phyloP scores from a whole-genome alignment of 1,140 invertebrate species.

The Sarcophaga bullata region DNA sequence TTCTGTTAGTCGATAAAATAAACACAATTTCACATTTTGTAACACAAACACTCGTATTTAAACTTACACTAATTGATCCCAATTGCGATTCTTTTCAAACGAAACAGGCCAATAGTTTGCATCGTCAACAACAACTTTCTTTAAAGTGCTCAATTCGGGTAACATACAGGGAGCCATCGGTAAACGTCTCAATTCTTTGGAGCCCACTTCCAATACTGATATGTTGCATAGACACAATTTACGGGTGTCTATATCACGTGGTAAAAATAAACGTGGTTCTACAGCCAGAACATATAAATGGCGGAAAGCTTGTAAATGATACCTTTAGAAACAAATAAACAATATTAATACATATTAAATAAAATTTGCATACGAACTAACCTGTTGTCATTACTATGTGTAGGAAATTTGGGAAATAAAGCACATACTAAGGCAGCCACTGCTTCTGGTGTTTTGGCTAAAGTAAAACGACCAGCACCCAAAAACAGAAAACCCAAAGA shows the following conservation, averaged over 20 bases:
- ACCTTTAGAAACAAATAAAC: conserved; percentile 60
- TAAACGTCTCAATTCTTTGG: conserved; percentile 53
- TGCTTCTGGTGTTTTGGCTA: conserved; percentile 84
- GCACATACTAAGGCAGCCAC: conserved; percentile 91
- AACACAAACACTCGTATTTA: neutral
- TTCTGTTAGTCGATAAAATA: conserved; percentile 63
- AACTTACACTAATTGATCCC: conserved; percentile 79
- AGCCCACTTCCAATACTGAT: conserved; percentile 59
- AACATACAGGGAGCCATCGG: conserved; percentile 83
- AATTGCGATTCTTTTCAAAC: conserved; percentile 84
- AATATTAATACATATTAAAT: neutral
- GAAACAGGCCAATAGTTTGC: conserved; percentile 88
- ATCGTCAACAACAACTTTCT: conserved; percentile 82
- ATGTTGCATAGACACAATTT: conserved; percentile 84
- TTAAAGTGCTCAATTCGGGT: conserved; percentile 81
- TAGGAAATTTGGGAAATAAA: conserved; percentile 97
- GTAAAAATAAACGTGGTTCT: conserved; percentile 87
- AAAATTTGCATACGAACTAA: neutral
- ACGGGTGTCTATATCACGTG: conserved; percentile 83
- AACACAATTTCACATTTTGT: neutral
- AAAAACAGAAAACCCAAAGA: conserved; percentile 91
- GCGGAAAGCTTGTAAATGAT: conserved; percentile 94
- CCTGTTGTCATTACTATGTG: conserved; percentile 92
- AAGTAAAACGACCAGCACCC: conserved; percentile 89
- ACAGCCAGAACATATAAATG: conserved; percentile 95